Conservation (phyloP, 2,113 vertebrate species). For the Spea multiplicata region DNA sequence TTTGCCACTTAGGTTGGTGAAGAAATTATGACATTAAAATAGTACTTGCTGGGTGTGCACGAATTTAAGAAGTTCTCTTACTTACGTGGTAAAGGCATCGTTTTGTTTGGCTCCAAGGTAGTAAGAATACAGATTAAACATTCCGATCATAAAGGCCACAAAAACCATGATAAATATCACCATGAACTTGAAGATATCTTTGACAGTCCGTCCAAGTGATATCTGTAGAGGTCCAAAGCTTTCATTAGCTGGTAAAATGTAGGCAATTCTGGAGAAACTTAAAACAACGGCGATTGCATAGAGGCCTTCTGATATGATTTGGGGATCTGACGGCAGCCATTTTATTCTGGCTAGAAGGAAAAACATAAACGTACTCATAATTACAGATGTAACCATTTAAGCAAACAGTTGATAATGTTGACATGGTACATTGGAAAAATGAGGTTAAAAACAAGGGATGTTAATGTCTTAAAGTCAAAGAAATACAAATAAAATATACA, state of each 20-base stretch:
- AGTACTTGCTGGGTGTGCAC: too few species aligned
- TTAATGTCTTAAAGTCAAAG: too few species aligned
- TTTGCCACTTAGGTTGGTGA: too few species aligned
- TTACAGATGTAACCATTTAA: neutral
- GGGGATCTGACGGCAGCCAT: slow-evolving; percentile 91
- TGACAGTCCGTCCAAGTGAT: slow-evolving; percentile 90
- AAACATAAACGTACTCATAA: slow-evolving; percentile 8
- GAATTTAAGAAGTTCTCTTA: slow-evolving; percentile 41
- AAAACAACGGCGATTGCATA: slow-evolving; percentile 93
- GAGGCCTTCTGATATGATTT: slow-evolving; percentile 94
- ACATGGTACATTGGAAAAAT: too few species aligned
- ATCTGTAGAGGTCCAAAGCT: slow-evolving; percentile 95
- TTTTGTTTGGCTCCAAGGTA: slow-evolving; percentile 92
- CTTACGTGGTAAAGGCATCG: slow-evolving; percentile 94
- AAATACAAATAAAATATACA: too few species aligned
- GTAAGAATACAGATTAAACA: slow-evolving; percentile 96
- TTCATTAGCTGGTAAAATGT: slow-evolving; percentile 93
- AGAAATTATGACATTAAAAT: too few species aligned
- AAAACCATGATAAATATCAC: slow-evolving; percentile 97
- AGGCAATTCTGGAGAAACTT: slow-evolving; percentile 93
- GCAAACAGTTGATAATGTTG: too few species aligned
- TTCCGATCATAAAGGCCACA: slow-evolving; percentile 96
- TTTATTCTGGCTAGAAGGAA: slow-evolving; percentile 80
- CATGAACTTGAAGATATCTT: slow-evolving; percentile 98
- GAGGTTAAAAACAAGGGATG: too few species aligned